These are phyloP conservation scores for Falco concolor DNA, from an alignment of 2,797 vertebrate genomes.

Conservation along the genomic window DNA sequence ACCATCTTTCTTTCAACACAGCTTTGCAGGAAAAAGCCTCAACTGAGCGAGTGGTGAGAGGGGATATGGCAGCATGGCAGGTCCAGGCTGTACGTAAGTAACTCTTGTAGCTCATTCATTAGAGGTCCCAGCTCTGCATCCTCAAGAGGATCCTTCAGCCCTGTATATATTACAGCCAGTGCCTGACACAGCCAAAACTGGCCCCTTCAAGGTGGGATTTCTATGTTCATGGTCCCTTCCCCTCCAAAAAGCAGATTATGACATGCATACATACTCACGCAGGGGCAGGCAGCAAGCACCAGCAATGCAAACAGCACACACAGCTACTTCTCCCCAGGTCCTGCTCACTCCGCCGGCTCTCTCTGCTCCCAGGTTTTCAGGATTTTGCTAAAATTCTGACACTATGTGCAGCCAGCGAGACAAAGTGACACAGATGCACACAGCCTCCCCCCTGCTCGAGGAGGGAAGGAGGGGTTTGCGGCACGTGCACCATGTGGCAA, in stretches of 20 bases:
- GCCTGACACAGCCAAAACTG: not conserved
- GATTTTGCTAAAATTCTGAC: not conserved
- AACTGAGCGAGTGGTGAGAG: fast-evolving
- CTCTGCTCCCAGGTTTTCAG: not conserved
- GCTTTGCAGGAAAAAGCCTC: not conserved
- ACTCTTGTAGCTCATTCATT: not conserved
- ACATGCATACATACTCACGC: fast-evolving
- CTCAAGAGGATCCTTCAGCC: not conserved
- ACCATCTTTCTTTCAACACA: not conserved
- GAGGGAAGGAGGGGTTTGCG: too few species aligned
- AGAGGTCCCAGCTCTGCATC: not conserved
- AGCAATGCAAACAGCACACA: not conserved
- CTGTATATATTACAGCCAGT: not conserved
- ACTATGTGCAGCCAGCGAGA: fast-evolving
- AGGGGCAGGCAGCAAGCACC: not conserved
- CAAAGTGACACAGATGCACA: too few species aligned
- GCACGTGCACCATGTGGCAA: fast-evolving
- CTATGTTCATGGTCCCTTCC: fast-evolving
- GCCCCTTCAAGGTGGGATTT: not conserved
- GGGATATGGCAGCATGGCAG: not conserved
- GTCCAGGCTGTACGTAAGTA: not conserved
- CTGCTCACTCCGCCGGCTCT: not conserved
- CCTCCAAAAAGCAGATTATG: not conserved
- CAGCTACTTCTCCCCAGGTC: not conserved
- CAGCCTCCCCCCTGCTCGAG: fast-evolving